Evolutionary conservation across 1,140 invertebrate species (phyloP).

Genomic region (Telenomus remus): DNA sequence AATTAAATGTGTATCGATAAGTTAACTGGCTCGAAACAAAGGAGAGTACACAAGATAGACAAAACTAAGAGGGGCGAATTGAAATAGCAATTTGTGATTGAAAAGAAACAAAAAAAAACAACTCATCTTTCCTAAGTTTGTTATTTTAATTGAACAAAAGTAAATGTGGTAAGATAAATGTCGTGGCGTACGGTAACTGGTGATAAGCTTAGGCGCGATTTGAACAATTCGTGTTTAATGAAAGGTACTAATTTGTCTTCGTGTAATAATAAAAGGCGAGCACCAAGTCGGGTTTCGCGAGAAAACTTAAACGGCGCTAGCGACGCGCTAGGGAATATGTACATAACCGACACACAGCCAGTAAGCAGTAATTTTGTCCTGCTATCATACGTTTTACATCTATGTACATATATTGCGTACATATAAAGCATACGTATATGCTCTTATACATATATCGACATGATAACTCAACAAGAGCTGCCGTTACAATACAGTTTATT

Average conservation of each 20-base stretch:
- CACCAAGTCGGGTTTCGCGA: constrained; percentile 22
- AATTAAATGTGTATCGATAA: constrained; percentile 9
- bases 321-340: constrained; percentile 41
- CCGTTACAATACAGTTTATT: constrained; percentile 57
- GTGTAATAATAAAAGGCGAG: constrained; percentile 41
- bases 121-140: too few relatives aligned
- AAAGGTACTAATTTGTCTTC: constrained; percentile 55
- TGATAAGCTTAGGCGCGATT: constrained; percentile 50
- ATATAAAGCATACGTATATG: constrained; percentile 42
- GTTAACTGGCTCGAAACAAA: constrained; percentile 6
- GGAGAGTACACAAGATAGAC: not conserved
- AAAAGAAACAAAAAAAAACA: not conserved
- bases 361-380: constrained; percentile 58
- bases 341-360: constrained; percentile 59
- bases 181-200: constrained; percentile 37
- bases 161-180: not conserved
- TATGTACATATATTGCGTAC: constrained; percentile 44
- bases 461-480: constrained; percentile 57
- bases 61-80: not conserved
- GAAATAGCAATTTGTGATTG: constrained; percentile 6
- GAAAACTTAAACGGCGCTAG: constrained; percentile 49
- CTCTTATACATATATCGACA: constrained; percentile 39
- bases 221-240: constrained; percentile 32
- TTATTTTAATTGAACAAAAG: too few relatives aligned
- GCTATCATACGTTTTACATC: constrained; percentile 31